phyloP scores from a whole-genome alignment of 2,888 invertebrate species.

The Steinernema scapterisci region DNA sequence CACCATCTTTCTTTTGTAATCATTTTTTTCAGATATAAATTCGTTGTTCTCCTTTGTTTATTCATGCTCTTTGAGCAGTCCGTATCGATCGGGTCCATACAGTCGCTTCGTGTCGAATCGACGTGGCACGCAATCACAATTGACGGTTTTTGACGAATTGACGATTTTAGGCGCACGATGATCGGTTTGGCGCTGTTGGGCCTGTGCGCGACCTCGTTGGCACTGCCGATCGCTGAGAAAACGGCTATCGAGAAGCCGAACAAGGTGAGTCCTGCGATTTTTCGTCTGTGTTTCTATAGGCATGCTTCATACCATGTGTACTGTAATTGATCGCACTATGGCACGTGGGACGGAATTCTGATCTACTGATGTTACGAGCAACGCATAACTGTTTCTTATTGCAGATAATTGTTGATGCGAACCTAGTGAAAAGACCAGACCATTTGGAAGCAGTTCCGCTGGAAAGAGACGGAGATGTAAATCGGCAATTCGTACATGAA shows the following conservation, averaged over 20 bases:
- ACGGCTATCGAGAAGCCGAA: neutral
- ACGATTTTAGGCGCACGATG: neutral
- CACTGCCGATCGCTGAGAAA: neutral
- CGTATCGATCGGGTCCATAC: neutral
- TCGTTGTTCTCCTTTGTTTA: no score
- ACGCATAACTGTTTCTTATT: neutral
- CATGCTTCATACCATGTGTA: no score
- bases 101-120: neutral
- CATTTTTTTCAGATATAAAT: no score
- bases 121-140: neutral
- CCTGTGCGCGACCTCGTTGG: neutral
- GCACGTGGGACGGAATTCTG: no score
- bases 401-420: neutral
- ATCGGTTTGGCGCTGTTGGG: neutral
- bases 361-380: neutral
- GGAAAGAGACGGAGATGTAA: slow-evolving; percentile 71
- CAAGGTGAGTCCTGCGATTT: neutral
- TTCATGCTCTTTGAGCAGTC: neutral
- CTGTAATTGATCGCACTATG: no score
- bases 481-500: slow-evolving; percentile 70
- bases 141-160: no score
- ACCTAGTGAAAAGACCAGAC: slow-evolving; percentile 40
- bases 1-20: no score
- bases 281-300: no score
- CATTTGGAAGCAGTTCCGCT: slow-evolving; percentile 70